Percentiles rank a stretch among this genome's conserved stretches.
Evolutionary conservation across 2,888 invertebrate species (phyloP).

Genomic region (Amblyjoppa proteus): DNA sequence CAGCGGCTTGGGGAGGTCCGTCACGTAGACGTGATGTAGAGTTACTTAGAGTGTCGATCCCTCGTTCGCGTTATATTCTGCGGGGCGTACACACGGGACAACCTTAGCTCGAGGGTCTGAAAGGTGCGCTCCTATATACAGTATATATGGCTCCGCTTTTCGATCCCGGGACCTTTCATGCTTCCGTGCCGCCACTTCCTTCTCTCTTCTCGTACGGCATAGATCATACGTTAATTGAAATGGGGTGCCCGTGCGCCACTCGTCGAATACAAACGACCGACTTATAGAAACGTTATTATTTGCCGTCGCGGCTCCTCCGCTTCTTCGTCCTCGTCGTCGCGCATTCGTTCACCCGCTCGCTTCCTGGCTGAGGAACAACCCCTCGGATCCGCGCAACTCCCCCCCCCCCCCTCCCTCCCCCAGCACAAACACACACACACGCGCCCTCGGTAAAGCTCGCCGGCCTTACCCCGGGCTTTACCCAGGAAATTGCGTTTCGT

Average conservation of each 20-base stretch:
- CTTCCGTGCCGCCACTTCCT: slow-evolving; percentile 44
- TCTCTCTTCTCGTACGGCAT: slow-evolving; percentile 80
- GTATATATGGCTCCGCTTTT: slow-evolving; percentile 40
- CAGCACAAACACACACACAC: slow-evolving; percentile 29
- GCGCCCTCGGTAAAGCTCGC: slow-evolving; percentile 68
- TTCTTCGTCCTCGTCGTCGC: slow-evolving; percentile 35
- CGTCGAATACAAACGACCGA: slow-evolving; percentile 85
- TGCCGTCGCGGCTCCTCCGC: slow-evolving; percentile 71
- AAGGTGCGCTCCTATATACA: slow-evolving; percentile 74
- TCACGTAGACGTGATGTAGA: slow-evolving; percentile 85
- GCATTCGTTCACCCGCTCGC: slow-evolving; percentile 40
- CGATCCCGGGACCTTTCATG: slow-evolving; percentile 57
- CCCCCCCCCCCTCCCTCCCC: slow-evolving; percentile 32
- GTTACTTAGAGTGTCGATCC: slow-evolving; percentile 84
- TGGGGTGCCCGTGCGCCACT: slow-evolving; percentile 82
- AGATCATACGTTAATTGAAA: slow-evolving; percentile 85
- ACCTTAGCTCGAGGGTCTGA: slow-evolving; percentile 74
- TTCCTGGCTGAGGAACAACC: slow-evolving; percentile 57
- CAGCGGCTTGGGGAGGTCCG: slow-evolving; percentile 68
- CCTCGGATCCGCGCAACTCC: slow-evolving; percentile 47
- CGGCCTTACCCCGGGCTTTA: slow-evolving; percentile 72
- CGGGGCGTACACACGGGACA: slow-evolving; percentile 26
- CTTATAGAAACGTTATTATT: slow-evolving; percentile 85
- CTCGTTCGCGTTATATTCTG: slow-evolving; percentile 78
- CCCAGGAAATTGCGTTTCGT: slow-evolving; percentile 80